These are phyloP conservation scores for Atractosteus spatula DNA, from an alignment of 2,113 vertebrate species.

Conservation along the genomic window DNA sequence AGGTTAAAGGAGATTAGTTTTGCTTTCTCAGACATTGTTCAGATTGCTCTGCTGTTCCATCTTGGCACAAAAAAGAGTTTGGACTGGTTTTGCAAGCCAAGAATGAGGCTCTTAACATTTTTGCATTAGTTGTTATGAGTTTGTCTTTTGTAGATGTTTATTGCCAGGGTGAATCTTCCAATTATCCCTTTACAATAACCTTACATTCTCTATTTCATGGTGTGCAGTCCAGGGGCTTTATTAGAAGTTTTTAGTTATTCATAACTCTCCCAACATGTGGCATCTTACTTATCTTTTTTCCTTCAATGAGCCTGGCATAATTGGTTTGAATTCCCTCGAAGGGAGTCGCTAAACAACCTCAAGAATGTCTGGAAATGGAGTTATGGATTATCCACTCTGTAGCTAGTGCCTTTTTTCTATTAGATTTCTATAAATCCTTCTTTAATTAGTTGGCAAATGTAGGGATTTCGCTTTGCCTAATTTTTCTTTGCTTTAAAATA, in stretches of 20 bases:
- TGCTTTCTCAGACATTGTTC: too few relatives aligned
- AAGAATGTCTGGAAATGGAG: too few relatives aligned
- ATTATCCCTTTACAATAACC: neutral
- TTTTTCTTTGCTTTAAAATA: neutral
- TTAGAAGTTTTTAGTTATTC: neutral
- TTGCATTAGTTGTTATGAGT: neutral
- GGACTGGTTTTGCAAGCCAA: too few relatives aligned
- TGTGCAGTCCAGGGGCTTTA: neutral
- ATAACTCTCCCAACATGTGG: neutral
- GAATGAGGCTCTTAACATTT: neutral
- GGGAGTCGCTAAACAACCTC: neutral
- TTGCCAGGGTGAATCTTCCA: neutral
- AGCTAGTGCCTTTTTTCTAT: neutral
- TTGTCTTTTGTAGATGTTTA: neutral
- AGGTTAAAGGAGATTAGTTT: too few relatives aligned
- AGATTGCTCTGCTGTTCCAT: too few relatives aligned
- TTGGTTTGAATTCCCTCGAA: neutral
- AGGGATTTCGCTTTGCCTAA: neutral
- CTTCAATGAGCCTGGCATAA: neutral
- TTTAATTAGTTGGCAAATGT: slow-evolving; percentile 1
- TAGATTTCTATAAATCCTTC: slow-evolving; percentile 1
- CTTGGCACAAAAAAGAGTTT: too few relatives aligned
- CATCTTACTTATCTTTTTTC: neutral
- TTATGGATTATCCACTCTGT: neutral
- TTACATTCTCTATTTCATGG: neutral